Percentiles rank a stretch among this genome's conserved stretches.
Conservation (phyloP, 2,888 invertebrate genomes). For the Hydraecia micacea region DNA sequence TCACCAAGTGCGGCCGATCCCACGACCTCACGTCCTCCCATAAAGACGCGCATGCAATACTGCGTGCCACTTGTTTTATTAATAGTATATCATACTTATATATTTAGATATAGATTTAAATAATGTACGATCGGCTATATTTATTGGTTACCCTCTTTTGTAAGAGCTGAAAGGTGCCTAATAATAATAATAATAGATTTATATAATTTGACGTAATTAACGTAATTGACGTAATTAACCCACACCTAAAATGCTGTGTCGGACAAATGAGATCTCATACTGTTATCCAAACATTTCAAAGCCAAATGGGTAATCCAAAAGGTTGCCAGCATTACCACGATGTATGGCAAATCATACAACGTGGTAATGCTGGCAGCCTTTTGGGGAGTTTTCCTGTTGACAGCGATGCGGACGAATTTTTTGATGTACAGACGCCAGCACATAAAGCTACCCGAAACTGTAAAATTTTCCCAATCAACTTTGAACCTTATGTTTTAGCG, state of each 20-base stretch:
- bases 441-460: no score
- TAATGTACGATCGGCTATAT: not conserved
- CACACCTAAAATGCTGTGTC: no score
- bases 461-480: no score
- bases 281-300: not conserved
- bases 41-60: no score
- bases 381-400: not conserved
- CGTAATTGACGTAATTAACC: not conserved
- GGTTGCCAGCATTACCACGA: not conserved
- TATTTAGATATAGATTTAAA: not conserved
- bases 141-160: not conserved
- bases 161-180: not conserved
- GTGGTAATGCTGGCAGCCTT: not conserved
- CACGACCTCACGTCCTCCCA: no score
- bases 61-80: no score
- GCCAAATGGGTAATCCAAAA: not conserved
- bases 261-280: not conserved
- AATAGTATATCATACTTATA: no score
- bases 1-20: no score
- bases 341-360: no score
- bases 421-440: no score
- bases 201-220: not conserved
- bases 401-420: not conserved
- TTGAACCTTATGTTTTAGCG: no score
- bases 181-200: not conserved